Base-by-base conservation (phyloP, 2,888 invertebrate species). In the Allophyes oxyacanthae region DNA sequence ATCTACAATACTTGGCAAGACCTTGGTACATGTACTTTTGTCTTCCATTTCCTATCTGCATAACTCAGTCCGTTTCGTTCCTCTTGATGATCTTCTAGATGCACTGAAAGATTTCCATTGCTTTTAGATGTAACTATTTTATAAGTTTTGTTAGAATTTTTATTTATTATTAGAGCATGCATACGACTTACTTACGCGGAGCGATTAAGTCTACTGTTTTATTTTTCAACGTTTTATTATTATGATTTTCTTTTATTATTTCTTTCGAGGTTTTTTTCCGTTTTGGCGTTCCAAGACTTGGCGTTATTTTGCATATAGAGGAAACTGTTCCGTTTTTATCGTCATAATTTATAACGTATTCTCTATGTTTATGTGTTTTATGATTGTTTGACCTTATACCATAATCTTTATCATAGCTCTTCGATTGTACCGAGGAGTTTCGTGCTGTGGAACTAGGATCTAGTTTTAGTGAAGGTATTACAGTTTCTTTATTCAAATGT, bases 311-410 rank as follows among this genome's bases (percentile, higher is more conserved):
- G 69, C 89, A 86, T 61, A 94, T 79, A 10, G 94, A 93, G 8
- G 94, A 90, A 4, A 93, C 90, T 8, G 92, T 92, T 68, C 94
- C 94, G 62, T 93, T 90, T 82, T 93, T 92, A 63, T 94, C 93
- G 60, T 93, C 90, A 57, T 94, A 94, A 72, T 94, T 93, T 55
- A 94, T 92, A 10, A 94, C 89, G 65, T 92, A 92, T 82, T 91
- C 89, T 73, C 85, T 89, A 72, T 86, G 80, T 68, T 81, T 86
- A 10, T 85, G 75, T 46, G 79, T 79, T 72, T 73, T 79, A 30
- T 79, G 68, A 45, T 70, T 75, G 53, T 73, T 72, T 30, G 70
- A 56, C 51, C 80, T 84, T 30, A 72, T 45, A 30, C 56, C 64
- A 33, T 64, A 53, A 30, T 79, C 79, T 66, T 77, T 81, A 30